Conservation (phyloP, 1,140 invertebrate species). For the Zaprionus nigranus region DNA sequence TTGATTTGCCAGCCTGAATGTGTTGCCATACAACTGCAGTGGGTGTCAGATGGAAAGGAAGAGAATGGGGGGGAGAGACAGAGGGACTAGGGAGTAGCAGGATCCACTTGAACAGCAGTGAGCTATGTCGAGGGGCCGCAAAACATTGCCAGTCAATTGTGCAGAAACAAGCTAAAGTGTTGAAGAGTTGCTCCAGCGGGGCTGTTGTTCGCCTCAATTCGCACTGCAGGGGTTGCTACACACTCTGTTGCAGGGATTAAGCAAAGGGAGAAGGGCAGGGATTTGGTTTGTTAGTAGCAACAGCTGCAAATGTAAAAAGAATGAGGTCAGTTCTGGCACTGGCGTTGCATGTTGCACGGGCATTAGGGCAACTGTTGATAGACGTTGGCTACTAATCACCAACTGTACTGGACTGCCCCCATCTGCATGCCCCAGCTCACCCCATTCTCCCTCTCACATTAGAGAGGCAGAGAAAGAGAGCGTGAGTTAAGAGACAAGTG, state of each 20-base stretch:
- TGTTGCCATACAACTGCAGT: conserved; percentile 4
- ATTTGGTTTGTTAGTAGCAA: conserved; percentile 51
- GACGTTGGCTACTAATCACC: conserved; percentile 74
- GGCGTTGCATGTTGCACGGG: conserved; percentile 73
- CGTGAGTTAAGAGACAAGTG: not conserved
- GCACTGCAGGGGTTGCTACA: conserved; percentile 19
- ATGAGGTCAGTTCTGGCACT: conserved; percentile 67
- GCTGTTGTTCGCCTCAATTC: conserved; percentile 23
- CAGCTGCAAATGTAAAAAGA: conserved; percentile 76
- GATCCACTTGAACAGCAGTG: conserved; percentile 1
- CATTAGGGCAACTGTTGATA: conserved; percentile 81
- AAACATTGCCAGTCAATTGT: conserved; percentile 48
- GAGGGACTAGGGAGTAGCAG: not conserved
- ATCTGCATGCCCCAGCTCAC: not conserved
- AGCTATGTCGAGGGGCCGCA: not conserved
- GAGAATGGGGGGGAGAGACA: no score
- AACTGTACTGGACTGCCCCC: conserved; percentile 38
- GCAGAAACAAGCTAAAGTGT: conserved; percentile 34
- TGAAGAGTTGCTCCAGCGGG: conserved; percentile 23
- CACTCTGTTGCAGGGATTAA: not conserved
- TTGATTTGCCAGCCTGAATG: conserved; percentile 51
- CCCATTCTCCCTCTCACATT: not conserved
- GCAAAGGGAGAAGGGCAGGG: not conserved
- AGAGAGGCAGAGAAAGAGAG: not conserved
- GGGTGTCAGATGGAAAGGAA: not conserved